Evolutionary conservation across 2,797 vertebrate species (phyloP), one percentile per base, ranked within the genome.

Genomic region (Perodicticus potto): DNA sequence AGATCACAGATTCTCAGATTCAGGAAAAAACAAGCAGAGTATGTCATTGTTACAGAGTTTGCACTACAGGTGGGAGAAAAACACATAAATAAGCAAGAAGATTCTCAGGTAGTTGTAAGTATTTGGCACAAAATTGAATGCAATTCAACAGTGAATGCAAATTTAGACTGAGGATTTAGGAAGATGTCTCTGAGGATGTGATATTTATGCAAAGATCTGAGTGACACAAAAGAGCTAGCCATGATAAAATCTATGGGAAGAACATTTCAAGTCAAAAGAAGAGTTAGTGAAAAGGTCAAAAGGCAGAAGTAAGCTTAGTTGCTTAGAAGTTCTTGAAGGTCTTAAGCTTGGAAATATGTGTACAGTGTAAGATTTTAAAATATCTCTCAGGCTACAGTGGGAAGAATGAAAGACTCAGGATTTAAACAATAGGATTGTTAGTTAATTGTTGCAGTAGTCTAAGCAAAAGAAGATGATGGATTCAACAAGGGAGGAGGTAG

Each of bases 141-240:
- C 27, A 81, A 55, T 91, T 67, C 78, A 53, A 95, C 40, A 91
- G 89, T 59, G 73, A 96, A 95, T 97, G 94, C 86, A 97, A 95
- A 97, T 97, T 97, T 95, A 96, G 91, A 91, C 22, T 95, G 81
- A 96, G 72, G 95, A 97, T 91, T 97, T 94, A 94, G 95, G 88
- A 95, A 96, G 93, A 69, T 95, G 92, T 97, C 97, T 97, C 97
- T 70, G 61, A 97, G 96, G 91, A 92, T 83, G 95, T 97, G 97
- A 94, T 97, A 97, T 97, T 97, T 97, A 96, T 97, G 94, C 57
- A 80, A 97, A 96, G 96, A 96, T 95, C 86, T 96, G 84, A 97
- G 93, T 90, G 94, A 94, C 96, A 97, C 91, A 96, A 96, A 96
- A 76, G 93, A 97, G 55, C 57, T 90, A 86, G 69, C 84, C 55